Evolutionary conservation across 2,888 invertebrate species (phyloP).

Genomic region (Drosophila anceps): DNA sequence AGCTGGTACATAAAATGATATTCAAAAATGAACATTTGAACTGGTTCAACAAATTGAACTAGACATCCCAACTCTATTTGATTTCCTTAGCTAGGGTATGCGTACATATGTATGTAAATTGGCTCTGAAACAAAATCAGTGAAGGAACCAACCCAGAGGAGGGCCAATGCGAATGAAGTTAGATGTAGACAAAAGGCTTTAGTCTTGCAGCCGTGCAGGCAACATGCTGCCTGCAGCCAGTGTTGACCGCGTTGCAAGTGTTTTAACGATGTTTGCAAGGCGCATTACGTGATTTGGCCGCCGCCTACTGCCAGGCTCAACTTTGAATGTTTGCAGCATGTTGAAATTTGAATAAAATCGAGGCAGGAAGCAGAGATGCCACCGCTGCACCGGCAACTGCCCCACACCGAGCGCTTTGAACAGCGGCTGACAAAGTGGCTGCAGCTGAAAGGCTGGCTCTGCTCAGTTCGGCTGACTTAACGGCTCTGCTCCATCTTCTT

Average conservation of each 20-base stretch:
- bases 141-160: neutral
- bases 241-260: conserved; percentile 65
- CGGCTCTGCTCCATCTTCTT: neutral
- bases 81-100: conserved; percentile 26
- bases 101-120: conserved; percentile 77
- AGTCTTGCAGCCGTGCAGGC: conserved; percentile 5
- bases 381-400: conserved; percentile 13
- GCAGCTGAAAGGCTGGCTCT: neutral
- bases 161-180: neutral
- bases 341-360: conserved; percentile 76
- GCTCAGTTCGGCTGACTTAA: neutral
- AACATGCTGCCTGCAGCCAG: conserved; percentile 8
- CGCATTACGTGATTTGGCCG: conserved; percentile 78
- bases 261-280: conserved; percentile 80
- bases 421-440: conserved; percentile 29
- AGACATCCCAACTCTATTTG: neutral
- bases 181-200: conserved; percentile 8
- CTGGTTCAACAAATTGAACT: neutral
- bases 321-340: conserved; percentile 69
- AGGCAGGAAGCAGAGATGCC: conserved; percentile 2
- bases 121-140: conserved; percentile 62
- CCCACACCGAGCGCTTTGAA: neutral
- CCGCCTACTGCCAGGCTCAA: conserved; percentile 48
- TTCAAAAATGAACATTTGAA: neutral
- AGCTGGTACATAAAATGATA: neutral